A percentile compares a stretch with the other conserved stretches of the same genome.
phyloP scores from a whole-genome alignment of 2,888 invertebrate species.

The Zelleria hepariella region DNA sequence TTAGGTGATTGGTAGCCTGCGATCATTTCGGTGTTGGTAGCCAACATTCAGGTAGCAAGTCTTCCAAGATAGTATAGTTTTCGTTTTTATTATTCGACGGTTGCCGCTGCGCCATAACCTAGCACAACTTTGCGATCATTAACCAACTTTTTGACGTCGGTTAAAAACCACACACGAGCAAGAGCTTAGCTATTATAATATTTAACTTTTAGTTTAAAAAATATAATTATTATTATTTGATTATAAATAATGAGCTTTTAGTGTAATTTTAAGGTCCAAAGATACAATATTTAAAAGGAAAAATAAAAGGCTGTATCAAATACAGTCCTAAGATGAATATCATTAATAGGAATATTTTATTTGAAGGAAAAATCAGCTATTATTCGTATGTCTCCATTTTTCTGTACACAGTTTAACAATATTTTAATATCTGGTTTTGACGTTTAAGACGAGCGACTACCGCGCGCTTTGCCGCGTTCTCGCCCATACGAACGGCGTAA shows the following conservation, averaged over 20 bases:
- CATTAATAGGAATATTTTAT: constrained; percentile 53
- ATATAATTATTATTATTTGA: constrained; percentile 10
- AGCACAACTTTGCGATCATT: constrained; percentile 53
- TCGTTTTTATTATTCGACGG: constrained; percentile 25
- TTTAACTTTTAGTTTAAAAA: constrained; percentile 36
- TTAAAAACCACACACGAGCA: constrained; percentile 23
- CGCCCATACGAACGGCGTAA: no score
- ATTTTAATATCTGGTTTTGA: no score
- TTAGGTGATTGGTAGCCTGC: no score
- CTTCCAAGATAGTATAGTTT: no score
- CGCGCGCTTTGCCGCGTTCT: no score
- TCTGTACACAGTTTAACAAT: neutral
- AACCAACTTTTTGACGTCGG: constrained; percentile 5
- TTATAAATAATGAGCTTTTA: constrained; percentile 47
- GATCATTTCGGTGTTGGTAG: no score
- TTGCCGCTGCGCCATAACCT: constrained; percentile 20
- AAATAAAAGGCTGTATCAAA: constrained; percentile 34
- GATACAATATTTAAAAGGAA: constrained; percentile 27
- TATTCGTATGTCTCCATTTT: neutral
- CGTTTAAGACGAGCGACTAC: no score
- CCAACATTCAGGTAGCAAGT: no score
- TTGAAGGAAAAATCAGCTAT: constrained; percentile 17
- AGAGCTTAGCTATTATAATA: constrained; percentile 40
- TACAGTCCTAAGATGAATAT: constrained; percentile 33
- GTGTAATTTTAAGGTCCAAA: constrained; percentile 61